Base-by-base conservation (phyloP, 2,797 vertebrate species). In the Eremophila alpestris region DNA sequence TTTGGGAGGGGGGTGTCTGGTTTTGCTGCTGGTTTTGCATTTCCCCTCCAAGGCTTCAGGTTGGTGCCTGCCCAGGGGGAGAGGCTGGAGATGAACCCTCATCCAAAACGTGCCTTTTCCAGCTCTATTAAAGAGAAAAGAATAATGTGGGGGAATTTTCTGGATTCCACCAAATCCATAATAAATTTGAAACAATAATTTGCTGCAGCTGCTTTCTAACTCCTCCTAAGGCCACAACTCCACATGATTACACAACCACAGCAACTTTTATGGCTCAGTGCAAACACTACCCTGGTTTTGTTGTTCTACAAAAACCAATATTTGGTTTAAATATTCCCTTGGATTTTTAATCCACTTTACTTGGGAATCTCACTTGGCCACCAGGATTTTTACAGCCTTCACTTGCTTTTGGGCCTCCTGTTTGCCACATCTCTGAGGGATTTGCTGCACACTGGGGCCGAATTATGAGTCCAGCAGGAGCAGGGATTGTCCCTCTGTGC, bases 171-270 rank as follows among this genome's bases (percentile, higher is more conserved):
- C 92, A 90, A 87, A 89, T 90, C 83, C 90, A 82, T 94, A 94
- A 94, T 96, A 82, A 95, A 91, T 90, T 84, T 93, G 95, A 94
- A 87, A 93, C 94, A 81, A 93, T 96, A 96, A 96, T 96, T 92
- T 91, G 89, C 93, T 94, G 92, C 96, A 96, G 94, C 96, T 97
- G 94, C 94, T 93, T 90, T 87, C 76, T 48, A 90, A 77, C 88
- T 94, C 70, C 81, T 97, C 95, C 93, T 95, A 89, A 96, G 93
- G 94, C 92, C 96, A 90, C 90, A 95, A 63, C 92, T 93, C 87
- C 80, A 84, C 88, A 89, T 52, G 92, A 93, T 96, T 96, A 95
- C 94, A 96, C 94, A 97, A 96, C 94, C 90, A 45, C 92, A 95
- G 92, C 87, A 80, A 62, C 93, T 90, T 97, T 90, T 74, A 80